A percentile compares a stretch with the other conserved stretches of the same genome.
These are phyloP conservation scores for Drosophila melanica DNA, from an alignment of 1,140 invertebrate genomes.

Conservation along the genomic window DNA sequence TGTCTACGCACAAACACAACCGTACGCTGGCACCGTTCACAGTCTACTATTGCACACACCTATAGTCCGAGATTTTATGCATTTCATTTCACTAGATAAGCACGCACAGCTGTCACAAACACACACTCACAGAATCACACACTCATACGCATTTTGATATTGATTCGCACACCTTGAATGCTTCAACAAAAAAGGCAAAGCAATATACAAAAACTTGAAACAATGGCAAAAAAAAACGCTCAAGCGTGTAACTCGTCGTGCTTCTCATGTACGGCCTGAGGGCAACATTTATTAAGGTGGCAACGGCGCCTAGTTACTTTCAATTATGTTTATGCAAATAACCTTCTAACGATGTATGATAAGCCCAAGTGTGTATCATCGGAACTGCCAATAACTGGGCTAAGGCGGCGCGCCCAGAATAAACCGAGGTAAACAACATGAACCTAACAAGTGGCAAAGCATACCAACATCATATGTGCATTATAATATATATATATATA, in stretches of 20 bases:
- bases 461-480: constrained; percentile 35
- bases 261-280: constrained; percentile 61
- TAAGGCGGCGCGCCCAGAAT: constrained; percentile 33
- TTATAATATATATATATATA: constrained; percentile 12
- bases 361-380: constrained; percentile 62
- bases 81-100: constrained; percentile 78
- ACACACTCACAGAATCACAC: constrained; percentile 31
- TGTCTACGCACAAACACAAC: constrained; percentile 56
- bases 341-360: constrained; percentile 47
- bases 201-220: constrained; percentile 54
- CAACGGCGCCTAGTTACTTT: constrained; percentile 53
- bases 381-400: constrained; percentile 33
- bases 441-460: constrained; percentile 50
- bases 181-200: constrained; percentile 75
- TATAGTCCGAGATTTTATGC: constrained; percentile 67
- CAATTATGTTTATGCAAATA: constrained; percentile 58
- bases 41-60: constrained; percentile 57
- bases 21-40: constrained; percentile 54
- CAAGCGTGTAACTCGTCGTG: constrained; percentile 57
- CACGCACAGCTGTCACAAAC: constrained; percentile 65
- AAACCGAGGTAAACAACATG: constrained; percentile 70
- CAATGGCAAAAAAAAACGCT: constrained; percentile 58
- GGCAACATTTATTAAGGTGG: constrained; percentile 40
- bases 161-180: constrained; percentile 69
- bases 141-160: constrained; percentile 41